These are phyloP conservation scores for Drosophila busckii DNA, from an alignment of 1,140 invertebrate species.

Conservation along the genomic window DNA sequence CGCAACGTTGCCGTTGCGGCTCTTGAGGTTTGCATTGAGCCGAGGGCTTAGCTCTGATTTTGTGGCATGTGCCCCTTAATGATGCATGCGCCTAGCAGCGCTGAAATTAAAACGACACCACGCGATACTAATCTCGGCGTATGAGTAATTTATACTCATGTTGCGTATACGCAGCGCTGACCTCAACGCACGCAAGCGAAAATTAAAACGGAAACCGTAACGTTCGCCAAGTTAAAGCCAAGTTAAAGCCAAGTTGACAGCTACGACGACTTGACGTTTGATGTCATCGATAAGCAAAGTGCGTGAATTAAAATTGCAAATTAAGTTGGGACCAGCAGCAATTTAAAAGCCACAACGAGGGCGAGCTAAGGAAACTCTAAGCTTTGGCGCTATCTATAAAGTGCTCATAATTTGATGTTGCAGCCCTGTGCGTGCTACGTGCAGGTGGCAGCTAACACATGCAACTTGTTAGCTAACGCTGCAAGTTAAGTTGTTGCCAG, in stretches of 20 bases:
- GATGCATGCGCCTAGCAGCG: slow-evolving; percentile 25
- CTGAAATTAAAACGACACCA: slow-evolving; percentile 19
- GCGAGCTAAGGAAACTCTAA: too few relatives aligned
- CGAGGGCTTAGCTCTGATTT: slow-evolving; percentile 29
- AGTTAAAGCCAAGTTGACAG: slow-evolving; percentile 8
- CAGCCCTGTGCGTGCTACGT: slow-evolving; percentile 24
- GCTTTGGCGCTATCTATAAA: too few relatives aligned
- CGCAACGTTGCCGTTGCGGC: slow-evolving; percentile 46
- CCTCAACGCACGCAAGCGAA: slow-evolving; percentile 33
- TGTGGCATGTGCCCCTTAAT: slow-evolving; percentile 44
- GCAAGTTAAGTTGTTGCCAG: slow-evolving; percentile 59
- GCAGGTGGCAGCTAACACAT: slow-evolving; percentile 30
- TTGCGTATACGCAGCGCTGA: slow-evolving; percentile 15
- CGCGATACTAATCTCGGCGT: slow-evolving; percentile 30
- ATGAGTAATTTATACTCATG: slow-evolving; percentile 32
- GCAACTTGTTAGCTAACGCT: slow-evolving; percentile 34
- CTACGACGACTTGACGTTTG: slow-evolving; percentile 65
- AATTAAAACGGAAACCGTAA: slow-evolving; percentile 47
- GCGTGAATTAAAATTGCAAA: slow-evolving; percentile 41
- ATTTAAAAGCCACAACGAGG: slow-evolving; percentile 24
- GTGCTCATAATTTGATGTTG: not conserved
- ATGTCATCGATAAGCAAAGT: slow-evolving; percentile 49
- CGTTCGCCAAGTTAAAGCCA: slow-evolving; percentile 1
- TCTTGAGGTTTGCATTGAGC: slow-evolving; percentile 25
- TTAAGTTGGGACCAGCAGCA: slow-evolving; percentile 12